These are phyloP conservation scores for Lophius piscatorius DNA, from an alignment of 2,113 vertebrate genomes.

Conservation along the genomic window DNA sequence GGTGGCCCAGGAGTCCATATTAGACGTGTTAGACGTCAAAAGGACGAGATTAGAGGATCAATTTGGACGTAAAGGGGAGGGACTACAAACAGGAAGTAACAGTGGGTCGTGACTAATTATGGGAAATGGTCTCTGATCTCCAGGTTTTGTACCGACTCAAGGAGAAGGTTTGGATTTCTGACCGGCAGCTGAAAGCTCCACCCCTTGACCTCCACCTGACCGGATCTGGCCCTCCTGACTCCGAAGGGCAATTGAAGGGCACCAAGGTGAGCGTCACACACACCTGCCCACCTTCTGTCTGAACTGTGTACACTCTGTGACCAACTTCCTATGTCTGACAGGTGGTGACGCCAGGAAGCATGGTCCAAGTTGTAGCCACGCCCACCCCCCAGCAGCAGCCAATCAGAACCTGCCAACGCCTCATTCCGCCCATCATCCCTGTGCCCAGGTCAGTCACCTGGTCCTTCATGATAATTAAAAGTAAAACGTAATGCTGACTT, in stretches of 20 bases:
- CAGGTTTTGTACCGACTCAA: slow-evolving; percentile 94
- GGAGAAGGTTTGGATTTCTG: slow-evolving; percentile 88
- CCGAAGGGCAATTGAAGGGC: slow-evolving; percentile 67
- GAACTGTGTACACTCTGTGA: not conserved
- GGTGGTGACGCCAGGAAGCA: slow-evolving; percentile 78
- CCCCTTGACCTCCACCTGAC: slow-evolving; percentile 83
- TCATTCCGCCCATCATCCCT: slow-evolving; percentile 36
- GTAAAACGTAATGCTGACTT: not conserved
- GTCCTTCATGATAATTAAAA: not conserved
- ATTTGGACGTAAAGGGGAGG: too few species aligned
- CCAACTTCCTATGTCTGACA: slow-evolving; percentile 14
- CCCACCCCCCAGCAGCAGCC: slow-evolving; percentile 62
- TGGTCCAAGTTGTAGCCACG: slow-evolving; percentile 89
- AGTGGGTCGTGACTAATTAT: too few species aligned
- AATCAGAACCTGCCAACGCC: slow-evolving; percentile 57
- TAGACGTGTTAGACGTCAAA: too few species aligned
- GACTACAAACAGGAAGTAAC: too few species aligned
- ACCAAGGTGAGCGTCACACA: slow-evolving; percentile 54
- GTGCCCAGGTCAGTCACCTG: slow-evolving; percentile 48
- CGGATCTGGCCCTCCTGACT: slow-evolving; percentile 72
- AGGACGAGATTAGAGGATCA: too few species aligned
- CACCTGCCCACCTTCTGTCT: not conserved
- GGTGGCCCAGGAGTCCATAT: too few species aligned
- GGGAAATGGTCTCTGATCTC: slow-evolving; percentile 44
- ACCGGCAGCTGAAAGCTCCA: slow-evolving; percentile 88